Base-by-base conservation (phyloP, 2,113 vertebrate genomes). In the Burhinus oedicnemus region DNA sequence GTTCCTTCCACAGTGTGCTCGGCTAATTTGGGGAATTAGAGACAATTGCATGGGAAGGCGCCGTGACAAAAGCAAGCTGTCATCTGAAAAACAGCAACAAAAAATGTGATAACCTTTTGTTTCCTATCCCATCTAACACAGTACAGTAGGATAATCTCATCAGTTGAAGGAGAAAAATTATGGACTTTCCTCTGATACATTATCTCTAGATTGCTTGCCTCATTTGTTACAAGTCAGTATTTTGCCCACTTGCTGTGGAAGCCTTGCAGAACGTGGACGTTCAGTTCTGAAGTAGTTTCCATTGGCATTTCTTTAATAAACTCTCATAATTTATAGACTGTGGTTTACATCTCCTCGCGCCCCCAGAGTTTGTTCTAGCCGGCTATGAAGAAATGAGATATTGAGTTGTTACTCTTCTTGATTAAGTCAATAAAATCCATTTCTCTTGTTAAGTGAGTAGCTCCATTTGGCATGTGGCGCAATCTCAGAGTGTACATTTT, bases 391-490 rank as follows among this genome's bases (percentile, higher is more conserved):
- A 94, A 97, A 94, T 75, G 96, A 95, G 87, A 49, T 85, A 93
- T 89, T 78, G 57, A 95, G 90, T 89, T 96, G 89, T 90, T 74
- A 36, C 78, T 87, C 58, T 60, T 66, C 78, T 83, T 69, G 97
- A 78, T 97, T 64, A 96, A 91, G 64, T 76, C 93, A 82, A 91
- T 96, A 97, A 81, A 95, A 96, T 32, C 83, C 72, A 82, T 96
- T 96, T 96, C 71, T 89, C 81, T 75, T 49, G 44, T 91, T 88
- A 80, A 94, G 83, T 42, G 83, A 94, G 77, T 72, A 69, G 88
- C 93, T 96, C 74, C 15, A 0, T 52, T 83, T 72, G 78, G 17
- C 62, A 6, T n/a, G 75, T 92, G 57, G 51, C 3, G 5, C 72
- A 66, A 21, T 62, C 70, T 65, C 49, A 61, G 15, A n/a, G 87